Evolutionary conservation across 2,888 invertebrate species (phyloP).

Genomic region (Apodemia zela): DNA sequence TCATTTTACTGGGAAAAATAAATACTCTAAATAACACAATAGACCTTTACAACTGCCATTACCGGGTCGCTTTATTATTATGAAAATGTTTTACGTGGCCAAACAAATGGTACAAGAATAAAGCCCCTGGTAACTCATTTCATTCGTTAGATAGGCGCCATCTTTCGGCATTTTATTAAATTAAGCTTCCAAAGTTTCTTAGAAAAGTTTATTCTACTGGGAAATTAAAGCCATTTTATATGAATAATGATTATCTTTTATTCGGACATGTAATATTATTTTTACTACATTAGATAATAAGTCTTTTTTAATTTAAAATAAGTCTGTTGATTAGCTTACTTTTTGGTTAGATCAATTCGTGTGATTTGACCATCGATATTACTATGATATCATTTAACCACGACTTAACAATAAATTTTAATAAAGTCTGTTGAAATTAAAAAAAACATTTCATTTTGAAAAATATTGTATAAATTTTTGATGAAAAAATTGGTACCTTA

Average conservation of each 20-base stretch:
- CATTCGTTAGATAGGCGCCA: constrained; percentile 18
- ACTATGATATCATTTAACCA: too few species aligned
- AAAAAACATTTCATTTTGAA: too few species aligned
- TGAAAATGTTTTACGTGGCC: constrained; percentile 21
- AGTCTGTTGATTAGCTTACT: too few species aligned
- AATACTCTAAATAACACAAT: constrained; percentile 17
- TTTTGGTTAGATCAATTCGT: too few species aligned
- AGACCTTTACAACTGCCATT: constrained; percentile 18
- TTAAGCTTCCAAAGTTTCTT: constrained; percentile 13
- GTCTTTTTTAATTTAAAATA: too few species aligned
- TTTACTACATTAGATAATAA: too few species aligned
- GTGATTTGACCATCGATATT: too few species aligned
- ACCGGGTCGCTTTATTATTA: constrained; percentile 19
- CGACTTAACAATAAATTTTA: too few species aligned
- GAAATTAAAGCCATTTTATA: constrained; percentile 7
- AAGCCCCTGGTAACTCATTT: constrained; percentile 16
- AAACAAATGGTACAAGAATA: constrained; percentile 17
- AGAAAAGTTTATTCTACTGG: constrained; percentile 6
- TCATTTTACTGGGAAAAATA: constrained; percentile 13
- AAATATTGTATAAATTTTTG: too few species aligned
- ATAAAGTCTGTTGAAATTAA: too few species aligned
- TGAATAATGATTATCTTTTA: background rate
- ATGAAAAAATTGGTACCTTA: too few species aligned
- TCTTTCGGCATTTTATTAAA: constrained; percentile 17
- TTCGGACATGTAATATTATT: background rate